These are phyloP conservation scores for Podiceps cristatus DNA, from an alignment of 2,113 vertebrate genomes.

Conservation along the genomic window DNA sequence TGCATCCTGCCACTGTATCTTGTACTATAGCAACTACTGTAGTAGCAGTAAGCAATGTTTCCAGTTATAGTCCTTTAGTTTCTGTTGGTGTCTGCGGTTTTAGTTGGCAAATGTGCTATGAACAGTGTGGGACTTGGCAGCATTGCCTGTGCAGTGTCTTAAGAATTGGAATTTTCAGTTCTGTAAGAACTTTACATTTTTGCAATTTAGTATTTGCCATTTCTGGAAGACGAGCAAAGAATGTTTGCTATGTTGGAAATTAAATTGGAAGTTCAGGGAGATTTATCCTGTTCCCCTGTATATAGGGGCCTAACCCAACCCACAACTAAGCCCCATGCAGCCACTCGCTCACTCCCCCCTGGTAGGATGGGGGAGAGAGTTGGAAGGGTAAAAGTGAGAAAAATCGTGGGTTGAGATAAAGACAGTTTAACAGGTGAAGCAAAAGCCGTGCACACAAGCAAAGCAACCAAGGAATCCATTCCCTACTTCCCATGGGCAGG, in stretches of 20 bases:
- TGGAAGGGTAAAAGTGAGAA: too few species aligned
- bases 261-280: background rate
- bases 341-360: too few species aligned
- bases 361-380: too few species aligned
- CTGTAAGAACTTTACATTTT: background rate
- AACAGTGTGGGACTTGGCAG: background rate
- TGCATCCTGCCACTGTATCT: background rate
- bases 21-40: background rate
- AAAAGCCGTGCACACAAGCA: too few species aligned
- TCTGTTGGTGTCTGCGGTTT: background rate
- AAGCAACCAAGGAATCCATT: too few species aligned
- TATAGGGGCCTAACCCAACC: too few species aligned
- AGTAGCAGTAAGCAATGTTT: background rate
- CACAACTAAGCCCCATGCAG: too few species aligned
- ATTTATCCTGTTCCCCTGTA: too few species aligned
- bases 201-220: background rate
- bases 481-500: too few species aligned
- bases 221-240: background rate
- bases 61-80: background rate
- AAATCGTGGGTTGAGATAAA: too few species aligned
- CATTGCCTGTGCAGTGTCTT: background rate
- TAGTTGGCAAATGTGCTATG: background rate
- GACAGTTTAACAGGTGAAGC: too few species aligned
- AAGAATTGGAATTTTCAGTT: background rate
- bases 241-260: background rate